These are phyloP conservation scores for Neoniphon sammara DNA, from an alignment of 2,797 vertebrate species.

Conservation along the genomic window DNA sequence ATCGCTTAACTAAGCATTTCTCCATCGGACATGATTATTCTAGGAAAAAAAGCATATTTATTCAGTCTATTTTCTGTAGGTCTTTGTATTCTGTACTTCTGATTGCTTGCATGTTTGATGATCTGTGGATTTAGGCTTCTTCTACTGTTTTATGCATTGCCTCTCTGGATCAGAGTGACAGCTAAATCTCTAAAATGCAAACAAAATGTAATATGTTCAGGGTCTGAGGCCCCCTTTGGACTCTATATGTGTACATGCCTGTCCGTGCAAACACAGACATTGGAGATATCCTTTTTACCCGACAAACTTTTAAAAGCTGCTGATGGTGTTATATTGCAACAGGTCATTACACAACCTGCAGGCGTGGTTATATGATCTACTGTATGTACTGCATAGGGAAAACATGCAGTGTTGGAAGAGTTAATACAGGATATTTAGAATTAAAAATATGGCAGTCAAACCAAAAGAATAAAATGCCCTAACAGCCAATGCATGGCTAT, in stretches of 20 bases:
- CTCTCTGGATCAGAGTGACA: not conserved
- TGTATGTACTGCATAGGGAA: constrained; percentile 3
- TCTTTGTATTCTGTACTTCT: too few species aligned
- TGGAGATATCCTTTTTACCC: constrained; percentile 26
- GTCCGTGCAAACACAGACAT: constrained; percentile 61
- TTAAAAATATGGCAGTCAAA: not conserved
- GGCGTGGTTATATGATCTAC: constrained; percentile 6
- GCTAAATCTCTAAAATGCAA: constrained; percentile 3
- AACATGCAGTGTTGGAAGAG: too few species aligned
- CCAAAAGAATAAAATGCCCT: constrained; percentile 17
- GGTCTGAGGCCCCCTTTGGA: constrained; percentile 59
- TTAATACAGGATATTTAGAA: too few species aligned
- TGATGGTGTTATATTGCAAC: constrained; percentile 51
- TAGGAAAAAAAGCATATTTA: not conserved
- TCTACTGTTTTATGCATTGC: not conserved
- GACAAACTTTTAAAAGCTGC: constrained; percentile 30
- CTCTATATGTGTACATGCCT: constrained; percentile 51
- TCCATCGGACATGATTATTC: not conserved
- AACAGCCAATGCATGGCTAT: constrained; percentile 14
- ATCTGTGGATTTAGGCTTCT: too few species aligned
- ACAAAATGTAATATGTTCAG: constrained; percentile 5
- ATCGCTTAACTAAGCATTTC: too few species aligned
- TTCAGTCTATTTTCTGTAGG: not conserved
- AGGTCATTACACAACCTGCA: constrained; percentile 57
- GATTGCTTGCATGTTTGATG: too few species aligned